A percentile compares a stretch with the other conserved stretches of the same genome.
These are phyloP conservation scores for Drymodes brunneopygia DNA, from an alignment of 2,113 vertebrate species.

Conservation along the genomic window DNA sequence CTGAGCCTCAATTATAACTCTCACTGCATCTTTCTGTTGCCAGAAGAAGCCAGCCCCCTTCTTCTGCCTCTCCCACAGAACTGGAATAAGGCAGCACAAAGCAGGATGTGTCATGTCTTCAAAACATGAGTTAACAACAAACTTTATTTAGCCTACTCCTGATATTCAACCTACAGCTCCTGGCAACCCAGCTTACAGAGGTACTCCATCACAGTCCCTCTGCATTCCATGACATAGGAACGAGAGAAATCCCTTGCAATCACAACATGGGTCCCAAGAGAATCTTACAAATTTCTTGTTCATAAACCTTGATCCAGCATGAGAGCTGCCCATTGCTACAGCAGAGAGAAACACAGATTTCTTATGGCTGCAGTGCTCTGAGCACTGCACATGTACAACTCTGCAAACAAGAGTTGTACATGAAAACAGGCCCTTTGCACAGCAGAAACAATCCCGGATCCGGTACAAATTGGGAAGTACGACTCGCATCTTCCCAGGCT, in stretches of 20 bases:
- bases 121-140: background rate
- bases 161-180: background rate
- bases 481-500: accelerated
- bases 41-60: background rate
- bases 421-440: background rate
- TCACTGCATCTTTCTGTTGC: background rate
- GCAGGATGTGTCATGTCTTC: background rate
- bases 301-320: background rate
- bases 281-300: background rate
- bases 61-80: background rate
- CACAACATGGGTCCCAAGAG: background rate
- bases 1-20: background rate
- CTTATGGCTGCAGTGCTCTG: background rate
- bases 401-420: background rate
- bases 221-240: background rate
- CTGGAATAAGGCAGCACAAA: background rate
- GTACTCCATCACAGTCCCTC: background rate
- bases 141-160: background rate
- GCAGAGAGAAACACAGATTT: background rate
- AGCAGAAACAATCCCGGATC: background rate
- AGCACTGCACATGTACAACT: background rate
- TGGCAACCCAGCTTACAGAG: background rate
- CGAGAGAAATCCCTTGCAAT: background rate
- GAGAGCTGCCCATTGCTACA: background rate
- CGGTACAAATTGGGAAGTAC: background rate